Base-by-base conservation (phyloP, 2,888 invertebrate genomes). In the Mesodorylaimus sp. region DNA sequence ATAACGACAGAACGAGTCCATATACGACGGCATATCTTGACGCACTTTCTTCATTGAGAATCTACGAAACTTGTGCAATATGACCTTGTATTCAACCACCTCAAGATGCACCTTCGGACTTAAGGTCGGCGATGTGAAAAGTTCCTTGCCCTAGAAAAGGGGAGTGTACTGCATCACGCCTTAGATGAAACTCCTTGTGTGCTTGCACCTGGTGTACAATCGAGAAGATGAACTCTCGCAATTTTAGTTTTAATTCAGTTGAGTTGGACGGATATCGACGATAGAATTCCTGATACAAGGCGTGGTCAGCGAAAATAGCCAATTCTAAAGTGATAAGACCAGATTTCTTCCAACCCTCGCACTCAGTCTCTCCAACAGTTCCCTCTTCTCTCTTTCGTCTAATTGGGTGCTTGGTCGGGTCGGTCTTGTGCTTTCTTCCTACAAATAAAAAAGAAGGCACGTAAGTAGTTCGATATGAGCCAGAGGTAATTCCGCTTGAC, bases 251-350 rank as follows among this genome's bases (percentile, higher is more conserved):
- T n/a, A 26, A 7, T 5, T 45, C 45, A 5, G 45, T 26, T 26
- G 16, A n/a, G 10, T 5, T 7, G 3, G 13, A 13, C 3, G 7
- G 26, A 45, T 45, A n/a, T 13, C 29, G 19, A 5, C 25, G 13
- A 7, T 7, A 7, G 27, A 21, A 46, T 46, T 46, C 38, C 5
- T 25, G 3, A 38, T 46, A 38, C 16, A 46, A 39, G 3, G 47
- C 43, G 36, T 46, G 7, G 36, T 46, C 47, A 16, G 24, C 47
- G 24, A 46, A 46, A 21, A 46, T 19, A n/a, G 47, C 47, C 21
- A 46, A 5, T 7, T 46, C n/a, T n/a, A n/a, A n/a, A n/a, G n/a
- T n/a, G n/a, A n/a, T n/a, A n/a, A n/a, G n/a, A n/a, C n/a, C n/a
- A n/a, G n/a, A n/a, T n/a, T n/a, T n/a, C n/a, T n/a, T n/a, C n/a